A percentile compares a stretch with the other conserved stretches of the same genome.
Evolutionary conservation across 2,888 invertebrate genomes (phyloP).

Genomic region (Phortica magna): DNA sequence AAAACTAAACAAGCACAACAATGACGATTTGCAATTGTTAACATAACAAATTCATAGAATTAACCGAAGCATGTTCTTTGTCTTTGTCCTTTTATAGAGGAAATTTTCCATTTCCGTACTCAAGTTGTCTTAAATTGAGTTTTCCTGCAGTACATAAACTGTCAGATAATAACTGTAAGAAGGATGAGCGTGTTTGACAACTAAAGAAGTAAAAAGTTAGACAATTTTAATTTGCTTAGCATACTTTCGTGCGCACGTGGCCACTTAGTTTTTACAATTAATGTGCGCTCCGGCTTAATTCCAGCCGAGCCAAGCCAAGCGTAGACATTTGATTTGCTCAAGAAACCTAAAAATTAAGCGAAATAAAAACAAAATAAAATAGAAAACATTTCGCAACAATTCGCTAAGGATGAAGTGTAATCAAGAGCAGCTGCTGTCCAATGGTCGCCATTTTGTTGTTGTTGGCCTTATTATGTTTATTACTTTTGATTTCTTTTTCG

Average conservation of each 20-base stretch:
- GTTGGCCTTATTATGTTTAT: background rate
- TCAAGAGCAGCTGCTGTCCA: slow-evolving; percentile 67
- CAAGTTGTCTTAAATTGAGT: too few species aligned
- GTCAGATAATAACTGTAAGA: too few species aligned
- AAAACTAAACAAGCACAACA: background rate
- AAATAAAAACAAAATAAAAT: slow-evolving; percentile 36
- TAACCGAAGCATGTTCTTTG: too few species aligned
- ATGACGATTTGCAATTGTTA: background rate
- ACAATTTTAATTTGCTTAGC: slow-evolving; percentile 14
- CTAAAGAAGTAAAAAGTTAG: background rate
- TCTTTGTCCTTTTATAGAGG: too few species aligned
- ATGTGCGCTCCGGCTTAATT: background rate
- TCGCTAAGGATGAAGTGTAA: slow-evolving; percentile 69
- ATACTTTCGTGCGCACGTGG: slow-evolving; percentile 37
- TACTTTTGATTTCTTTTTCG: background rate
- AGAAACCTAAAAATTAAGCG: background rate
- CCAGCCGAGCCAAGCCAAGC: too few species aligned
- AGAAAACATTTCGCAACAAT: slow-evolving; percentile 64
- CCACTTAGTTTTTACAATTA: slow-evolving; percentile 20
- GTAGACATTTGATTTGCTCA: background rate
- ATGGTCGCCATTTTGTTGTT: slow-evolving; percentile 32
- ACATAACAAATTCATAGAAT: background rate
- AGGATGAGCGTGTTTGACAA: too few species aligned
- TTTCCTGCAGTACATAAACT: too few species aligned
- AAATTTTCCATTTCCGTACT: too few species aligned